Conservation (phyloP, 2,797 vertebrate genomes). For the Pseudomugil gertrudae region DNA sequence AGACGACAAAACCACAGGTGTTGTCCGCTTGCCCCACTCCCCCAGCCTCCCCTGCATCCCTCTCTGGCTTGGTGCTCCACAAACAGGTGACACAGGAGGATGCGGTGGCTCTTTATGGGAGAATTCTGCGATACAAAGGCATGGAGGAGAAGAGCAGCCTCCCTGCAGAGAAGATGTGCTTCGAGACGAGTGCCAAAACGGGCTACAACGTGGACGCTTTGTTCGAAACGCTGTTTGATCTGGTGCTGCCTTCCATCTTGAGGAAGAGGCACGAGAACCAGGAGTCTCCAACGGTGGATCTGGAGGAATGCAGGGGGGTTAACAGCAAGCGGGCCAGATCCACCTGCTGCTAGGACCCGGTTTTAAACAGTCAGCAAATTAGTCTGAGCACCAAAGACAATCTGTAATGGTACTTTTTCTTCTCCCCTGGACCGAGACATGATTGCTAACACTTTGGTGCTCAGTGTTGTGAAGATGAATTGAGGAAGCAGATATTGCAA, state of each 20-base stretch:
- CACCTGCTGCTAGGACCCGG: slow-evolving; percentile 67
- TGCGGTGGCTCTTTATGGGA: slow-evolving; percentile 87
- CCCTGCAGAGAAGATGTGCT: slow-evolving; percentile 92
- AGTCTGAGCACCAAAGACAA: slow-evolving; percentile 17
- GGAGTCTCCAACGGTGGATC: slow-evolving; percentile 84
- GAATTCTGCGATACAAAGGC: slow-evolving; percentile 91
- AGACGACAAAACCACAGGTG: slow-evolving; percentile 50
- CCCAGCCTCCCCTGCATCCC: slow-evolving; percentile 60
- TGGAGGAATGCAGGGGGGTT: slow-evolving; percentile 78
- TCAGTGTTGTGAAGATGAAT: slow-evolving; percentile 34
- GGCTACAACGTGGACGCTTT: slow-evolving; percentile 92
- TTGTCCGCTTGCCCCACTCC: slow-evolving; percentile 60
- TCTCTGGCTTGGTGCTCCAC: slow-evolving; percentile 50
- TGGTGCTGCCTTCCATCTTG: slow-evolving; percentile 89
- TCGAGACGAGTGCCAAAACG: slow-evolving; percentile 96
- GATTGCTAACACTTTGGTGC: slow-evolving; percentile 5
- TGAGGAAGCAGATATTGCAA: slow-evolving; percentile 17
- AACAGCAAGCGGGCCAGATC: slow-evolving; percentile 66
- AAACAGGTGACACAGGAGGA: slow-evolving; percentile 89
- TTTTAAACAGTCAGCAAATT: slow-evolving; percentile 30
- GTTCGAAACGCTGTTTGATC: slow-evolving; percentile 93
- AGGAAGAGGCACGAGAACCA: slow-evolving; percentile 85
- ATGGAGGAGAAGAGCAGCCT: slow-evolving; percentile 87
- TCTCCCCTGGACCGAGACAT: slow-evolving; percentile 25
- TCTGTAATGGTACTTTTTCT: slow-evolving; percentile 46